A percentile compares a stretch with the other conserved stretches of the same genome.
phyloP scores from a whole-genome alignment of 2,797 vertebrate genomes.

The Oophaga sylvatica region DNA sequence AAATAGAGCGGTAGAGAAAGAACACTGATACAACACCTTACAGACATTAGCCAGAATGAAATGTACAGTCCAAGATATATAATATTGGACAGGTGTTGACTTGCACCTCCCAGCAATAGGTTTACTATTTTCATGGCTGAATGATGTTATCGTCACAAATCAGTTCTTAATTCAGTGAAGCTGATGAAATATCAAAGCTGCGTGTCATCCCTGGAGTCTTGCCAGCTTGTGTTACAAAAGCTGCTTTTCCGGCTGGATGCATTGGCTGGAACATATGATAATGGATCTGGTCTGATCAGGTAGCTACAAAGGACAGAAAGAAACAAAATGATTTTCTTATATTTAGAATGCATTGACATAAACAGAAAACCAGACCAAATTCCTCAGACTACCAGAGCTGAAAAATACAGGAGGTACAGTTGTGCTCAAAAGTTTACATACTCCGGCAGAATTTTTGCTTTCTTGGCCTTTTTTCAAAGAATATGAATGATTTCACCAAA shows the following conservation, averaged over 20 bases:
- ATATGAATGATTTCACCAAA: too few species aligned
- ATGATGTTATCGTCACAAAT: conserved; percentile 64
- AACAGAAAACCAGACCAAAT: background rate
- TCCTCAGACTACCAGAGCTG: background rate
- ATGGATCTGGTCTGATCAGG: conserved; percentile 80
- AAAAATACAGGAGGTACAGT: background rate
- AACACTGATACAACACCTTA: conserved; percentile 36
- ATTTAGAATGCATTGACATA: background rate
- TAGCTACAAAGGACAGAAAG: conserved; percentile 71
- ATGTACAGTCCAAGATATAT: conserved; percentile 6
- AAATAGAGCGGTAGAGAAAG: conserved; percentile 14
- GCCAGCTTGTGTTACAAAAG: conserved; percentile 72
- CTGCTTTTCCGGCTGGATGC: conserved; percentile 75
- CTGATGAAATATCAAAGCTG: conserved; percentile 73
- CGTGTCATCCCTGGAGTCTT: conserved; percentile 77
- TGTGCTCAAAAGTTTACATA: too few species aligned
- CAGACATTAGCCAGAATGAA: background rate
- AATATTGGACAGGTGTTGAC: conserved; percentile 31
- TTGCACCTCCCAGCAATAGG: conserved; percentile 27
- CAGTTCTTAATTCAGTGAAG: conserved; percentile 58
- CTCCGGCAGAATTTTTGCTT: too few species aligned
- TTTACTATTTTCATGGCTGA: conserved; percentile 38
- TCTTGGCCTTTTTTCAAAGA: too few species aligned
- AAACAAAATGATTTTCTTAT: background rate
- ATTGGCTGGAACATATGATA: conserved; percentile 76